Conservation (phyloP, 23 tunicate species). For the Halocynthia roretzi region DNA sequence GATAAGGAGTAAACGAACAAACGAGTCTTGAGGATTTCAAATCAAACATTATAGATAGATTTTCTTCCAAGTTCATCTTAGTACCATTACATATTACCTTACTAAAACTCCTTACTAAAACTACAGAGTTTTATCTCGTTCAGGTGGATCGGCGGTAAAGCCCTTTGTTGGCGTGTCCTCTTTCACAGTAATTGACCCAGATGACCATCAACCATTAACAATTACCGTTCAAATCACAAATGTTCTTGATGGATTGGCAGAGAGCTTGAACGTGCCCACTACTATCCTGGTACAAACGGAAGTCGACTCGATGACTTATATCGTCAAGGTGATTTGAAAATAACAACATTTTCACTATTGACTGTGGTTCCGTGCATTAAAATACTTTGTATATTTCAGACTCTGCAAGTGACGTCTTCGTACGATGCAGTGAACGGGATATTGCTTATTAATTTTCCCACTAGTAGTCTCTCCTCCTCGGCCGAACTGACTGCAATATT, state of each 20-base stretch:
- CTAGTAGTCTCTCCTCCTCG: not conserved
- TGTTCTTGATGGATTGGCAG: slow-evolving; percentile 8
- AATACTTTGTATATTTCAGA: not conserved
- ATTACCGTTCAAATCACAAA: not conserved
- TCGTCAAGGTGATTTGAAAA: slow-evolving; percentile 3
- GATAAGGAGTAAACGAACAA: no score
- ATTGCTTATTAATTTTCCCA: slow-evolving; percentile 2
- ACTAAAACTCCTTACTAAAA: no score
- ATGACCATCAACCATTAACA: not conserved
- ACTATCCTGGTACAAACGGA: not conserved
- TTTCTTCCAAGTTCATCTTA: no score
- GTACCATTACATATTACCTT: no score
- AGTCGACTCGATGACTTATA: not conserved
- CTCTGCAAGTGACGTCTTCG: not conserved
- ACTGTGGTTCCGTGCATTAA: not conserved
- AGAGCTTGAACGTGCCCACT: not conserved
- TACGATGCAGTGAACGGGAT: slow-evolving; percentile 13
- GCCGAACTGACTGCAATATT: slow-evolving; percentile 12
- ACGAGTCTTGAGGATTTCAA: no score
- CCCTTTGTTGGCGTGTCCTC: not conserved
- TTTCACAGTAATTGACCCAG: slow-evolving; percentile 10
- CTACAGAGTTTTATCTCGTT: no score
- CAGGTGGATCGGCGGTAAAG: slow-evolving; percentile 2
- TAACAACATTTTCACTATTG: not conserved
- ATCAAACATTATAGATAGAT: no score